A percentile compares a stretch with the other conserved stretches of the same genome.
Conservation (phyloP, 1,140 invertebrate species). For the Coboldia fuscipes region DNA sequence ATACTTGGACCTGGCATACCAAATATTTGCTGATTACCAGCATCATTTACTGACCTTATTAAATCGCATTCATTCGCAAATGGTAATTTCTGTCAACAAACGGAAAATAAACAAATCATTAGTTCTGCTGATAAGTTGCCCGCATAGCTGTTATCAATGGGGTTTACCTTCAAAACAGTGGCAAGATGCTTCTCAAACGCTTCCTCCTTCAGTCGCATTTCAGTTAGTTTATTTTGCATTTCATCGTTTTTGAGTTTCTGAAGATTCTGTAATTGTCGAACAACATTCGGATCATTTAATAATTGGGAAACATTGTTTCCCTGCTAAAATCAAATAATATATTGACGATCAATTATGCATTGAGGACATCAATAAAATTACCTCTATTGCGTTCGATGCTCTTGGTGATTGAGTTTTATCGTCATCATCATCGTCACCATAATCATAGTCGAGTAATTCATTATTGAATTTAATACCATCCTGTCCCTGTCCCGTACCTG, state of each 20-base stretch:
- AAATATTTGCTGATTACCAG: constrained; percentile 1
- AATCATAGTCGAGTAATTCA: constrained; percentile 67
- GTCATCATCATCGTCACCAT: constrained; percentile 64
- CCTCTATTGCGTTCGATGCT: constrained; percentile 1
- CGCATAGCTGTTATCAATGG: constrained; percentile 2
- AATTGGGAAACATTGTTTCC: constrained; percentile 22
- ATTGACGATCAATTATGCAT: background rate
- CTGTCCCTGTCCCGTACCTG: constrained; percentile 6
- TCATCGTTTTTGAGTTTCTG: constrained; percentile 39
- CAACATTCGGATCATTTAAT: constrained; percentile 38
- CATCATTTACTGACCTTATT: constrained; percentile 16
- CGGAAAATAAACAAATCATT: background rate
- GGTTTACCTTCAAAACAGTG: constrained; percentile 15
- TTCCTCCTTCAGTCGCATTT: constrained; percentile 53
- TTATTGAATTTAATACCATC: constrained; percentile 42
- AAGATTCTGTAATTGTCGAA: constrained; percentile 29
- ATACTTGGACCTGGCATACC: background rate
- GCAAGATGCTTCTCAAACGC: constrained; percentile 61
- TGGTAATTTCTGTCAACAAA: constrained; percentile 28
- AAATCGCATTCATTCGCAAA: constrained; percentile 45
- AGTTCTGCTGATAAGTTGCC: background rate
- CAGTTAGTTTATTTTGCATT: constrained; percentile 41
- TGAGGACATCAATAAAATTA: background rate
- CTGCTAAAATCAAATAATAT: constrained; percentile 5
- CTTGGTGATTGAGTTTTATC: constrained; percentile 22